Evolutionary conservation across 2,797 vertebrate species (phyloP).

Genomic region (Gymnoscopelus braueri): DNA sequence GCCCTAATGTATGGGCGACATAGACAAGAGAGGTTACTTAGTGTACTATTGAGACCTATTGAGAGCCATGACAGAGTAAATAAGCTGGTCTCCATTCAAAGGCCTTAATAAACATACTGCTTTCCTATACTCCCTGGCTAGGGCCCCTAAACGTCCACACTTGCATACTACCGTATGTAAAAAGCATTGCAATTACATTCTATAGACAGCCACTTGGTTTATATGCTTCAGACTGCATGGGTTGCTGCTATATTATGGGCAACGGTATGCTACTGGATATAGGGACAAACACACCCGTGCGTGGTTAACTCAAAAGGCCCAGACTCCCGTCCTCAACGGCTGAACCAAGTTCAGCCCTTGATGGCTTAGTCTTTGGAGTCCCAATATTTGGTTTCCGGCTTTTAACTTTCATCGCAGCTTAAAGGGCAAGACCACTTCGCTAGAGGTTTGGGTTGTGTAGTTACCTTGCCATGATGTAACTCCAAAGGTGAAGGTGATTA

Average conservation of each 20-base stretch:
- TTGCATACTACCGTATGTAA: slow-evolving; percentile 32
- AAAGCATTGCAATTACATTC: slow-evolving; percentile 25
- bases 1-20: slow-evolving; percentile 51
- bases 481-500: too few species aligned
- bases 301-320: slow-evolving; percentile 21
- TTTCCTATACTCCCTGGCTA: slow-evolving; percentile 14
- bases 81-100: slow-evolving; percentile 32
- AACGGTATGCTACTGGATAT: neutral
- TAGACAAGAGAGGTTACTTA: slow-evolving; percentile 42
- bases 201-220: slow-evolving; percentile 6
- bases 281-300: slow-evolving; percentile 16
- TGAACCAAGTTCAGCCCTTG: slow-evolving; percentile 20
- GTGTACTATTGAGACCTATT: slow-evolving; percentile 22
- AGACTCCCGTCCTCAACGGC: slow-evolving; percentile 8
- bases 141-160: slow-evolving; percentile 10
- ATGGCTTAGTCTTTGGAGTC: slow-evolving; percentile 29
- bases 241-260: slow-evolving; percentile 20
- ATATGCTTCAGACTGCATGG: slow-evolving; percentile 45
- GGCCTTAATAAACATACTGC: slow-evolving; percentile 32
- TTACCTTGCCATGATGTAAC: neutral
- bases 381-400: slow-evolving; percentile 13
- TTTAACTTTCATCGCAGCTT: slow-evolving; percentile 17
- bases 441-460: too few species aligned
- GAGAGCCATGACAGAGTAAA: slow-evolving; percentile 1
- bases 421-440: too few species aligned